phyloP scores from a whole-genome alignment of 2,797 vertebrate genomes.

The Pipistrellus nathusii region DNA sequence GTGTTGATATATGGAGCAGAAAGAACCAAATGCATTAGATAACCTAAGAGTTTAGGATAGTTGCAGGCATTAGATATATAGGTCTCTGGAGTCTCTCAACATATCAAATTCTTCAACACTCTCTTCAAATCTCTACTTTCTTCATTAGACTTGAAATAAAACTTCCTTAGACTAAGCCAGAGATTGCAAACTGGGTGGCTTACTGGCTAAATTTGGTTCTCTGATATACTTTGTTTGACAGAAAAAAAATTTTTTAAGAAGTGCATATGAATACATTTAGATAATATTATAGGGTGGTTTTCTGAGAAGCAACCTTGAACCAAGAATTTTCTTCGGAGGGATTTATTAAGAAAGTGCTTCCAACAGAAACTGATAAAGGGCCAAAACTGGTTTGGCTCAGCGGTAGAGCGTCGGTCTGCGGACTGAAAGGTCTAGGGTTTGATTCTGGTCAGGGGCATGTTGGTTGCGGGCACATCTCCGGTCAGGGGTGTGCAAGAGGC shows the following conservation, averaged over 20 bases:
- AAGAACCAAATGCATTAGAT: slow-evolving; percentile 33
- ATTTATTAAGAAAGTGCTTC: background rate
- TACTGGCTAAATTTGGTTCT: slow-evolving; percentile 21
- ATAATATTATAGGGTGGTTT: background rate
- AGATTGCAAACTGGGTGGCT: slow-evolving; percentile 3
- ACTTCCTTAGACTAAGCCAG: slow-evolving; percentile 8
- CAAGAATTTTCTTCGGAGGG: slow-evolving; percentile 14
- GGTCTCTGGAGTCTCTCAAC: background rate
- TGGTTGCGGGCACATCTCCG: too few relatives aligned
- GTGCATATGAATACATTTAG: background rate
- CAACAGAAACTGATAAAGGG: background rate
- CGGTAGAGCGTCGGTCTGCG: too few relatives aligned
- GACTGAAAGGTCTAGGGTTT: too few relatives aligned
- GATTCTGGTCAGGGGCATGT: too few relatives aligned
- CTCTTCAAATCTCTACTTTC: background rate
- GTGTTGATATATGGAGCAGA: slow-evolving; percentile 33
- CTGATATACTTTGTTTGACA: background rate
- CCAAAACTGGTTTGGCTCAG: too few relatives aligned
- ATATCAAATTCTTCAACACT: background rate
- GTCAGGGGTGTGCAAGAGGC: too few relatives aligned
- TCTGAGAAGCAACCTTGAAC: background rate
- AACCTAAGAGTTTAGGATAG: background rate
- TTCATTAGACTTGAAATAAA: slow-evolving; percentile 1
- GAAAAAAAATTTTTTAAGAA: background rate
- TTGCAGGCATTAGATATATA: background rate